A percentile compares a stretch with the other conserved stretches of the same genome.
Conservation (phyloP, 1,140 invertebrate genomes). For the Triops cancriformis region DNA sequence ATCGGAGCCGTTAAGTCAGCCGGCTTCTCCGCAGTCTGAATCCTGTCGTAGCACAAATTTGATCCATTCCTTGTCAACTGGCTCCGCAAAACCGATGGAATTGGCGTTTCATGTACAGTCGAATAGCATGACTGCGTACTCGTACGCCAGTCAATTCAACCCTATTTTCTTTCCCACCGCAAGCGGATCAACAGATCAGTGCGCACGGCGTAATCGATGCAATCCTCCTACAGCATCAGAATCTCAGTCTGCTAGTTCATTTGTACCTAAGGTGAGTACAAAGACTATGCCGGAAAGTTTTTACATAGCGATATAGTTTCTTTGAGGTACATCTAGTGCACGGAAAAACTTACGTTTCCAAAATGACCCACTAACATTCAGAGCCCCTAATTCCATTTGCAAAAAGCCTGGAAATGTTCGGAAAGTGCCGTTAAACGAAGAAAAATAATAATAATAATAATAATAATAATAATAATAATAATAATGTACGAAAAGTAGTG, state of each 20-base stretch:
- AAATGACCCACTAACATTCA: no score
- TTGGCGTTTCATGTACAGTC: neutral
- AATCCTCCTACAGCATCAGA: neutral
- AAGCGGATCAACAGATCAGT: neutral
- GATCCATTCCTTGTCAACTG: neutral
- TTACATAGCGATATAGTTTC: no score
- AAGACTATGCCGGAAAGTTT: no score
- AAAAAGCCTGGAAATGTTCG: no score
- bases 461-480: no score
- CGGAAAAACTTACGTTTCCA: no score
- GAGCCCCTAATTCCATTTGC: no score
- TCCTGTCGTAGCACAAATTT: neutral
- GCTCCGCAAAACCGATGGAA: neutral
- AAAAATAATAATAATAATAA: no score
- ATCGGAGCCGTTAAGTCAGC: slow-evolving; percentile 1
- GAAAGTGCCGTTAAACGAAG: no score
- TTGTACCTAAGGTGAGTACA: neutral
- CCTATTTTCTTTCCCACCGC: neutral
- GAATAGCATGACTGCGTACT: neutral
- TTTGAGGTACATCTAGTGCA: no score
- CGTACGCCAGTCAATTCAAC: neutral
- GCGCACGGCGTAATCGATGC: neutral
- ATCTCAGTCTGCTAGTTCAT: neutral
- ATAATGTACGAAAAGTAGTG: no score
- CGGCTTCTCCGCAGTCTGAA: neutral